Evolutionary conservation across 2,113 vertebrate genomes (phyloP).

Genomic region (Oenanthe oenanthe): DNA sequence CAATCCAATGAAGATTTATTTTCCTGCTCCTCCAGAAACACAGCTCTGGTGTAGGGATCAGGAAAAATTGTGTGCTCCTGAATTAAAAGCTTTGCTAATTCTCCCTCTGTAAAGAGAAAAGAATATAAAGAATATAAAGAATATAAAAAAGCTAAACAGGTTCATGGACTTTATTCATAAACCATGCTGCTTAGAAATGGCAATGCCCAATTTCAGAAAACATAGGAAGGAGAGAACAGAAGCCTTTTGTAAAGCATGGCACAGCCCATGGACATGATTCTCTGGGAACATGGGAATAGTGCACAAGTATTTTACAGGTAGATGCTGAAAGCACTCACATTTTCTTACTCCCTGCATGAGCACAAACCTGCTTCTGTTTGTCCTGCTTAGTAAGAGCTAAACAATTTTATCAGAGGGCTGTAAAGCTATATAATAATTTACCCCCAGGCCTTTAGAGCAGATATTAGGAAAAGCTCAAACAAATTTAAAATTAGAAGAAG

Average conservation of each 20-base stretch:
- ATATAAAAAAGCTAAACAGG: not conserved
- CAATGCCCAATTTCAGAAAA: not conserved
- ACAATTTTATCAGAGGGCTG: not conserved
- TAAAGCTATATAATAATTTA: not conserved
- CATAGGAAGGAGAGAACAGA: not conserved
- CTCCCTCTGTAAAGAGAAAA: not conserved
- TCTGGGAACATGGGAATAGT: not conserved
- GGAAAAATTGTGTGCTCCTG: not conserved
- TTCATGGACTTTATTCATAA: not conserved
- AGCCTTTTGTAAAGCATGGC: not conserved
- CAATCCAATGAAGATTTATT: not conserved
- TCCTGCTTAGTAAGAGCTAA: not conserved
- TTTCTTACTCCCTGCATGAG: not conserved
- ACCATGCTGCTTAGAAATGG: not conserved
- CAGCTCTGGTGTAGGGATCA: not conserved
- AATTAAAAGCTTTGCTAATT: not conserved
- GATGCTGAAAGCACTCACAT: not conserved
- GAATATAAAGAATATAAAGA: not conserved
- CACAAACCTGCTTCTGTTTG: not conserved
- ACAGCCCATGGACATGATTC: not conserved
- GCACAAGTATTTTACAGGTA: not conserved
- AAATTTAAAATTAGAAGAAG: constrained; percentile 1
- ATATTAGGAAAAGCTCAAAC: not conserved
- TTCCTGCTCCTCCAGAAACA: not conserved
- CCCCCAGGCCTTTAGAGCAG: not conserved